Conservation (phyloP, 2,797 vertebrate species). For the Okamejei kenojei region DNA sequence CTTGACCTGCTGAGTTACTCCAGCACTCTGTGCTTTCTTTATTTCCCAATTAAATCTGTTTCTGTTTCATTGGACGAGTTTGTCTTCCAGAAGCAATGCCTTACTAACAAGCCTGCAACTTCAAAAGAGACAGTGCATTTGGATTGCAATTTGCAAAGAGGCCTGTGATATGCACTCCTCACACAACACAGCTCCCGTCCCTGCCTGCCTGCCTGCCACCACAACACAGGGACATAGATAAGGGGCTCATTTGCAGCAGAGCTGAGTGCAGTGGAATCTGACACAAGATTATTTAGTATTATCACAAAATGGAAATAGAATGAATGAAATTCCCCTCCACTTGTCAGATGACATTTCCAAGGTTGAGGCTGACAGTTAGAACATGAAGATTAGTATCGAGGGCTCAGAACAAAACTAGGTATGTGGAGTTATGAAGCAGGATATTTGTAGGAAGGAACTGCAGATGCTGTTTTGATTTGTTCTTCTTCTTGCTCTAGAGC, state of each 20-base stretch:
- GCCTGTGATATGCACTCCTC: background rate
- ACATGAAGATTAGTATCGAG: background rate
- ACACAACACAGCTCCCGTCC: background rate
- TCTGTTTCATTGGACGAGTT: background rate
- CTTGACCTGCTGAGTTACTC: no score
- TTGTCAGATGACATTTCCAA: background rate
- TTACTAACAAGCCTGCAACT: background rate
- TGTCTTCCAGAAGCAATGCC: background rate
- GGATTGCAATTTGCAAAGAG: background rate
- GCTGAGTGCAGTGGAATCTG: background rate
- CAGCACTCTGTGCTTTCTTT: no score
- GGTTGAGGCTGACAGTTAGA: background rate
- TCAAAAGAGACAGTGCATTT: background rate
- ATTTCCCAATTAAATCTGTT: background rate
- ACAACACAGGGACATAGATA: background rate
- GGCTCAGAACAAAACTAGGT: background rate
- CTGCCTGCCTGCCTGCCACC: background rate
- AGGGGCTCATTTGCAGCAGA: background rate
- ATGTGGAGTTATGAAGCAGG: background rate
- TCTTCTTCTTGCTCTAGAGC: slow-evolving; percentile 77
- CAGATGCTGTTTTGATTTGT: no score
- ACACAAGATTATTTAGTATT: background rate
- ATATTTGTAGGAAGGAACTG: background rate
- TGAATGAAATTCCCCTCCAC: background rate
- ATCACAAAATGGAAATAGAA: background rate